Evolutionary conservation across 35 echinoderm and acorn worm species (phyloP).

Genomic region (Chiridota heheva): DNA sequence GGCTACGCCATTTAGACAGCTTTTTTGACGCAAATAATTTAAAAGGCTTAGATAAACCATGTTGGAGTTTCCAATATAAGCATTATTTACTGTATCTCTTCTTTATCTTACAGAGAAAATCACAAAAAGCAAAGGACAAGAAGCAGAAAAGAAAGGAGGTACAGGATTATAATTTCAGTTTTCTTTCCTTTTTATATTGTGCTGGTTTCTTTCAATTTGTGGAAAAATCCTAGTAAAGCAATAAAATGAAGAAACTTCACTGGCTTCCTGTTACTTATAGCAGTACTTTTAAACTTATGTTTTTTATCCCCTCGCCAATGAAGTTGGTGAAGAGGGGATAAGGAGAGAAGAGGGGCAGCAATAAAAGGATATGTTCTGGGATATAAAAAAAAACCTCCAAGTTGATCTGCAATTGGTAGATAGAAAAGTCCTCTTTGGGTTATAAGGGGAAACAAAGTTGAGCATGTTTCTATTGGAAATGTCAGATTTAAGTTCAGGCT

Average conservation of each 20-base stretch:
- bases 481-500: too few species aligned
- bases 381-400: too few species aligned
- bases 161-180: not conserved
- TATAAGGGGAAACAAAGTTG: too few species aligned
- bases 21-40: too few species aligned
- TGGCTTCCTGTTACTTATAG: not conserved
- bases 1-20: not conserved
- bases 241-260: not conserved
- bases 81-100: too few species aligned
- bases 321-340: not conserved
- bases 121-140: slow-evolving; percentile 86
- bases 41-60: not conserved
- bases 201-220: not conserved
- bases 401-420: too few species aligned
- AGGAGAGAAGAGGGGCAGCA: too few species aligned
- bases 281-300: not conserved
- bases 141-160: slow-evolving; percentile 89
- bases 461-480: too few species aligned
- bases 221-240: not conserved
- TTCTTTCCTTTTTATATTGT: not conserved
- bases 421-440: too few species aligned
- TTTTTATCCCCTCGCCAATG: not conserved
- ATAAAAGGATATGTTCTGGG: too few species aligned
- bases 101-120: slow-evolving; percentile 69
- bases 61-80: too few species aligned